phyloP scores from a whole-genome alignment of 2,113 vertebrate genomes.

The Ceuthmochares aereus region DNA sequence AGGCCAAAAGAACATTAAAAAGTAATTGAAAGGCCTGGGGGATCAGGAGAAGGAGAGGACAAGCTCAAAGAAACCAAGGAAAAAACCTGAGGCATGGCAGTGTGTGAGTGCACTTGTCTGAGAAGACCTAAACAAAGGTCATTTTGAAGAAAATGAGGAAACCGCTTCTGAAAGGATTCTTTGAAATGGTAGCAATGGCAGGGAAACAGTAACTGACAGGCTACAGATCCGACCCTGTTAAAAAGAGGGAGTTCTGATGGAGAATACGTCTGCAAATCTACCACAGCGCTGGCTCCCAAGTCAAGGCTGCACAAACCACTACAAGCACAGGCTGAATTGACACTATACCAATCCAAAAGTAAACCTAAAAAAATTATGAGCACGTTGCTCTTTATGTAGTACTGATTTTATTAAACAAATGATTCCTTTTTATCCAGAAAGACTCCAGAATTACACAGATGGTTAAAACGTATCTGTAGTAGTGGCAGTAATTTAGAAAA shows the following conservation, averaged over 20 bases:
- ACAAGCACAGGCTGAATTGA: neutral
- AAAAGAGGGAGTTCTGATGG: neutral
- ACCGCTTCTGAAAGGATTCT: conserved; percentile 31
- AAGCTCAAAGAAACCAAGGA: conserved; percentile 37
- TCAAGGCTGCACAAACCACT: neutral
- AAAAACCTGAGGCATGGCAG: conserved; percentile 11
- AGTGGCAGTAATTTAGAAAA: conserved; percentile 47
- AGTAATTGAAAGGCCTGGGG: conserved; percentile 37
- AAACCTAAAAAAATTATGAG: neutral
- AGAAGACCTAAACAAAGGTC: conserved; percentile 13
- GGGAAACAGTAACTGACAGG: neutral
- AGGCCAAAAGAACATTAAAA: conserved; percentile 51
- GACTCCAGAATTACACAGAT: conserved; percentile 35
- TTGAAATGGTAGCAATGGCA: neutral
- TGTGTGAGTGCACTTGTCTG: conserved; percentile 5
- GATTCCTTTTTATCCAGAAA: conserved; percentile 14
- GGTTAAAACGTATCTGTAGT: conserved; percentile 43
- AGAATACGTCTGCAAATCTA: neutral
- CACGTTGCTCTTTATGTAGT: neutral
- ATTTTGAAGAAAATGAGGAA: conserved; percentile 22
- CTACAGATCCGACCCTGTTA: neutral
- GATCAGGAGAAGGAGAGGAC: neutral
- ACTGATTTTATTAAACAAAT: neutral
- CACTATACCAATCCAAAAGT: neutral
- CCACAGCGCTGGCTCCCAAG: neutral